phyloP scores from a whole-genome alignment of 2,888 invertebrate species.

The Ceratothoa steindachneri region DNA sequence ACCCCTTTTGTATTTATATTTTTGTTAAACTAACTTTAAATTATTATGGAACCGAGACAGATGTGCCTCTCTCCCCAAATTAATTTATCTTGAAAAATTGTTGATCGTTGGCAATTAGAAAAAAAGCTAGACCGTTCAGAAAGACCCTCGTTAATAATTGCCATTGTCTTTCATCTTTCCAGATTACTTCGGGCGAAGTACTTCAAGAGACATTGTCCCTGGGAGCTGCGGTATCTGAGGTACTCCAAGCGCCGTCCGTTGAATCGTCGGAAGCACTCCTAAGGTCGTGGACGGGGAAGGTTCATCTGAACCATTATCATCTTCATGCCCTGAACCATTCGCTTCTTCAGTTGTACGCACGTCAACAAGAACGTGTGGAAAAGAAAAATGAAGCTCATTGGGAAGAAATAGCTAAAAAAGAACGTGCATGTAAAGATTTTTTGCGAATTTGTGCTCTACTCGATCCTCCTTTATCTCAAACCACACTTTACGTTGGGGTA shows the following conservation, averaged over 20 bases:
- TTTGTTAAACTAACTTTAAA: too few species aligned
- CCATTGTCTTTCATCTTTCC: too few species aligned
- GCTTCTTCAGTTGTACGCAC: conserved; percentile 72
- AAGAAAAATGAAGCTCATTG: conserved; percentile 28
- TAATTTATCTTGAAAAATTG: too few species aligned
- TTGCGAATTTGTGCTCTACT: conserved; percentile 40
- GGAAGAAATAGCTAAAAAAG: conserved; percentile 43
- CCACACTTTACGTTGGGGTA: conserved; percentile 39
- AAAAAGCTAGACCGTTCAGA: too few species aligned
- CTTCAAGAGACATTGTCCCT: conserved; percentile 29
- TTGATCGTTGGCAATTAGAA: too few species aligned
- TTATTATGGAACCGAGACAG: too few species aligned
- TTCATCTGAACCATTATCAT: conserved; percentile 77
- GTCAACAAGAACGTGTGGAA: conserved; percentile 50
- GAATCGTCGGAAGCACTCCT: conserved; percentile 33
- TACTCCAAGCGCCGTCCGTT: conserved; percentile 28
- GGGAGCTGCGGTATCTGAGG: conserved; percentile 31
- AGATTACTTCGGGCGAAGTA: conserved; percentile 33
- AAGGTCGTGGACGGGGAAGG: conserved; percentile 27
- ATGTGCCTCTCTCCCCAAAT: too few species aligned
- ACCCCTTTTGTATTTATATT: too few species aligned
- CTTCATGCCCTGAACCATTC: conserved; percentile 77
- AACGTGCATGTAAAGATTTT: conserved; percentile 44
- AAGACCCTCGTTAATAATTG: too few species aligned
- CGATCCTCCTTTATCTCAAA: conserved; percentile 40